These are phyloP conservation scores for Riptortus pedestris DNA, from an alignment of 1,140 invertebrate genomes.

Conservation along the genomic window DNA sequence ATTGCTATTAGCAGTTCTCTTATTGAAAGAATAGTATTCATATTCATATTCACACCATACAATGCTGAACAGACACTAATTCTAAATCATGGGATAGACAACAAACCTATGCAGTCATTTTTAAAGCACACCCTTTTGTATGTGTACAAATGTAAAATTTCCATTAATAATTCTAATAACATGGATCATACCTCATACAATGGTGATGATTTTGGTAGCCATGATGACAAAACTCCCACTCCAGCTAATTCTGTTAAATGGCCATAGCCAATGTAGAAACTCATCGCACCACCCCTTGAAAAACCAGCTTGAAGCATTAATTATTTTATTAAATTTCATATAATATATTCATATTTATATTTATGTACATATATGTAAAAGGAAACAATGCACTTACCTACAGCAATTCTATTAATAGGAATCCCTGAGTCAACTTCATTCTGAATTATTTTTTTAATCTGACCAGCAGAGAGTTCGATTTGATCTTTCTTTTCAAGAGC, in stretches of 20 bases:
- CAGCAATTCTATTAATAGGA: slow-evolving; percentile 50
- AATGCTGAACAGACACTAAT: too few relatives aligned
- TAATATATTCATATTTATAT: background rate
- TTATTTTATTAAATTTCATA: too few relatives aligned
- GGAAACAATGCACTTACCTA: slow-evolving; percentile 43
- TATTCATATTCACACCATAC: background rate
- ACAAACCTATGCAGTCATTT: too few relatives aligned
- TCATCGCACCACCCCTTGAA: slow-evolving; percentile 63
- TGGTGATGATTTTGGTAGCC: background rate
- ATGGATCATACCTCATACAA: background rate
- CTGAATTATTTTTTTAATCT: slow-evolving; percentile 48
- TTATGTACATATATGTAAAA: background rate
- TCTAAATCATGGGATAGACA: too few relatives aligned
- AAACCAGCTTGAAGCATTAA: slow-evolving; percentile 49
- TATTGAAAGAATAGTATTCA: background rate
- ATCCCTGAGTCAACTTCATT: slow-evolving; percentile 51
- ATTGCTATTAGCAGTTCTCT: background rate
- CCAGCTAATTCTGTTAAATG: slow-evolving; percentile 50
- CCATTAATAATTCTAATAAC: background rate
- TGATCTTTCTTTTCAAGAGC: slow-evolving; percentile 50
- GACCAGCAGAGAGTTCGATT: slow-evolving; percentile 44
- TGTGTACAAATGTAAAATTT: background rate
- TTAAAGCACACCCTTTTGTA: too few relatives aligned
- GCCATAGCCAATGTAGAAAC: slow-evolving; percentile 53
- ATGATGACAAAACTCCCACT: slow-evolving; percentile 58